These are phyloP conservation scores for Pecten maximus DNA, from an alignment of 2,888 invertebrate species.

Conservation along the genomic window DNA sequence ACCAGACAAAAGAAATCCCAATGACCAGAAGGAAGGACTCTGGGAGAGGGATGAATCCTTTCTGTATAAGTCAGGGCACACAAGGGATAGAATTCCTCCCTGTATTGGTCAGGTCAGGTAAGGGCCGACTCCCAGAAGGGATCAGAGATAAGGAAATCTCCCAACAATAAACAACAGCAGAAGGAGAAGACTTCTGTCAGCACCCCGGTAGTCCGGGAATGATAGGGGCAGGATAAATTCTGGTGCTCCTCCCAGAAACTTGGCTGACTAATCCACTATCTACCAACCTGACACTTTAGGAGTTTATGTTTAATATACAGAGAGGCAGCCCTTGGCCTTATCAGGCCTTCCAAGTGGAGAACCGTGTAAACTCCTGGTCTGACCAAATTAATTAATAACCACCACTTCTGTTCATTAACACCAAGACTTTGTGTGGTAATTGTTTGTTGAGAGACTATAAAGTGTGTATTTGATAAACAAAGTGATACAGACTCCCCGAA, in stretches of 20 bases:
- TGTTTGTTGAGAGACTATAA: not conserved
- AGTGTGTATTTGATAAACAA: not conserved
- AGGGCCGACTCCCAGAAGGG: not conserved
- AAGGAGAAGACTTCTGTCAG: conserved; percentile 21
- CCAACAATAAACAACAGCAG: not conserved
- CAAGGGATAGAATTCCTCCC: not conserved
- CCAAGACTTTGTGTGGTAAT: not conserved
- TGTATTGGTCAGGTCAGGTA: not conserved
- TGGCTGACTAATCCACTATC: conserved; percentile 13
- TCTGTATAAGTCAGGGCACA: no score
- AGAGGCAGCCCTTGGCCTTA: not conserved
- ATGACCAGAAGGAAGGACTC: not conserved
- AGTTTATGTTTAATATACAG: conserved; percentile 17
- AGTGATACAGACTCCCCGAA: not conserved
- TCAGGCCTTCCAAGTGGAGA: conserved; percentile 10
- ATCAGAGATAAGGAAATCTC: not conserved
- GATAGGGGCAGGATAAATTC: not conserved
- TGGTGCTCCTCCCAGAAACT: not conserved
- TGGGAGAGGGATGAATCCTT: not conserved
- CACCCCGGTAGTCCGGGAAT: not conserved
- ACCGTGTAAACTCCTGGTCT: not conserved
- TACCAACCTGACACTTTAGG: not conserved
- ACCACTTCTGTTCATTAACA: conserved; percentile 19
- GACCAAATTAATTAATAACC: conserved; percentile 14
- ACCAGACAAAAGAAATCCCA: not conserved